Conservation (phyloP, 1,140 invertebrate species). For the Cydia strobilella region DNA sequence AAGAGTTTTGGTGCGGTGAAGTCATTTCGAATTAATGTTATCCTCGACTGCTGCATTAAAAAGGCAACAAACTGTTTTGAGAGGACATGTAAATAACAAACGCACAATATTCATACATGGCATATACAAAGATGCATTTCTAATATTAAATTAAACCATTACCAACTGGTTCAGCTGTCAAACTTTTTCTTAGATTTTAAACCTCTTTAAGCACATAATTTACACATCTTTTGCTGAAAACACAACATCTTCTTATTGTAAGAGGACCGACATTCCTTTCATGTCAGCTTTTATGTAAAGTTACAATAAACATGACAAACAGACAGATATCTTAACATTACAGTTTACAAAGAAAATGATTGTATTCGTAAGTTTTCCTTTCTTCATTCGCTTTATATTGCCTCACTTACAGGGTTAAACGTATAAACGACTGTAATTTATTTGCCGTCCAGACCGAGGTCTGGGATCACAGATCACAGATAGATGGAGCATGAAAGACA, state of each 20-base stretch:
- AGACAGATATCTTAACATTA: conserved; percentile 9
- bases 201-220: too few species aligned
- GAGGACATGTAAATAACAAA: background rate
- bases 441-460: conserved; percentile 43
- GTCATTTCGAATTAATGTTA: conserved; percentile 26
- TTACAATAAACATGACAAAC: conserved; percentile 12
- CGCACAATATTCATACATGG: background rate
- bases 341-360: conserved; percentile 14
- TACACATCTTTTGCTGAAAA: background rate
- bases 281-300: background rate
- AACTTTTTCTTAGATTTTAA: too few species aligned
- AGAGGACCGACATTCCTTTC: background rate
- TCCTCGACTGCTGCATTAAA: conserved; percentile 24
- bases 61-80: background rate
- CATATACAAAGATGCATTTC: too few species aligned
- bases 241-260: background rate
- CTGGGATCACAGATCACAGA: background rate
- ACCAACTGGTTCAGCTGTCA: too few species aligned
- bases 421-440: conserved; percentile 64
- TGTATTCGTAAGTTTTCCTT: conserved; percentile 2
- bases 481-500: background rate
- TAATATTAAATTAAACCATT: too few species aligned
- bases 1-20: conserved; percentile 27
- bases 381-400: conserved; percentile 49
- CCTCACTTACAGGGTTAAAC: conserved; percentile 48